phyloP scores from a whole-genome alignment of 2,113 vertebrate species.

The Rhinolophus ferrumequinum region DNA sequence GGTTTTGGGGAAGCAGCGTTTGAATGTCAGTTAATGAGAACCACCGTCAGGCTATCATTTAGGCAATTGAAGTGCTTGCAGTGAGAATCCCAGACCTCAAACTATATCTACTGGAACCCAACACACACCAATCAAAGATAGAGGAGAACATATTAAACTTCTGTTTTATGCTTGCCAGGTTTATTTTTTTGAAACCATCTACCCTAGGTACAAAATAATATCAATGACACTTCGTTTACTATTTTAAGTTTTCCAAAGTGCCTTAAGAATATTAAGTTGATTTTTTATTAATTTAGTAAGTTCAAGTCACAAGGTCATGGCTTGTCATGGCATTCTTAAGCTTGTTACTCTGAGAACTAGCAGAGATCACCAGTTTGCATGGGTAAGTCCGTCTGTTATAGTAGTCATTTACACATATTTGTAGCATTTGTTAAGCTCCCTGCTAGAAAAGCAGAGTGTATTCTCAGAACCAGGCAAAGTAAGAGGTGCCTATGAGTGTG shows the following conservation, averaged over 20 bases:
- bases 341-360: background rate
- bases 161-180: background rate
- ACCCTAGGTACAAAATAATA: background rate
- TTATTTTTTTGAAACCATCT: constrained; percentile 28
- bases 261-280: background rate
- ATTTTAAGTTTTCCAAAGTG: background rate
- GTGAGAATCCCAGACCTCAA: background rate
- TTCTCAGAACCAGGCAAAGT: background rate
- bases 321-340: background rate
- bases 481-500: background rate
- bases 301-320: constrained; percentile 1
- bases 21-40: background rate
- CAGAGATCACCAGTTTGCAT: background rate
- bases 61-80: background rate
- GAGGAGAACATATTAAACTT: background rate
- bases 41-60: background rate
- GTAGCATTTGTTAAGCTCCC: background rate
- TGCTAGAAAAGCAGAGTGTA: background rate
- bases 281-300: background rate
- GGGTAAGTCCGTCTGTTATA: background rate
- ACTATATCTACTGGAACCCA: background rate
- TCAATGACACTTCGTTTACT: background rate
- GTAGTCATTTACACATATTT: background rate
- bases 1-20: background rate
- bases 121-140: background rate